Evolutionary conservation across 2,888 invertebrate species (phyloP), one percentile per base, ranked within the genome.

Genomic region (Macaria notata): DNA sequence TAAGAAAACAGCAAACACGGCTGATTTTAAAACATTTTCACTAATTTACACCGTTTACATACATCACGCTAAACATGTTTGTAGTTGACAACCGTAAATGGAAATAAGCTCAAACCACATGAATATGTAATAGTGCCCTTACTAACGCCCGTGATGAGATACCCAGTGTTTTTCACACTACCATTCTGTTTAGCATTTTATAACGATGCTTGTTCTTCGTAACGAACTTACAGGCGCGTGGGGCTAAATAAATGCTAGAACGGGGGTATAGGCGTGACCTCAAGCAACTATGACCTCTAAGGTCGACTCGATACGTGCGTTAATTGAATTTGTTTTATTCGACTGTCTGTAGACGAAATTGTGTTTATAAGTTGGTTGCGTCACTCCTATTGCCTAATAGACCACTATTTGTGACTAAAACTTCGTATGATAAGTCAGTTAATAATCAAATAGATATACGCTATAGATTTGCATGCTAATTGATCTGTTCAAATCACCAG

Each of bases 101-200:
- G 31, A 49, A 30, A 49, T 8, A 41, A 49, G 31, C 33, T 45
- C 33, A 50, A 50, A 50, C 44, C 19, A 36, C 44, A 9, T 41
- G 49, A 49, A 43, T 49, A 44, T 38, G 33, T 19, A 50, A 19
- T 36, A 29, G 36, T 3, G 36, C 43, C 36, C 38, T 47, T 47
- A 46, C 50, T 30, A 38, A 50, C 50, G 44, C n/a, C 19, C 44
- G 44, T 50, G 36, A 49, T 42, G 56, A 50, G 49, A 49, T 38
- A 36, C 51, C 38, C 19, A n/a, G 42, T 48, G 46, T 56, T 56
- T 51, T 51, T 57, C 41, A 9, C 44, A 33, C 45, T 44, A 39
- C 45, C 29, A 45, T 47, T 52, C 48, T 49, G 45, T 29, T 57
- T 57, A 56, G 52, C 56, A 57, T 57, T 57, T 57, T 57, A 57